A percentile compares a stretch with the other conserved stretches of the same genome.
Conservation (phyloP, 2,888 invertebrate species). For the Eulithis prunata region DNA sequence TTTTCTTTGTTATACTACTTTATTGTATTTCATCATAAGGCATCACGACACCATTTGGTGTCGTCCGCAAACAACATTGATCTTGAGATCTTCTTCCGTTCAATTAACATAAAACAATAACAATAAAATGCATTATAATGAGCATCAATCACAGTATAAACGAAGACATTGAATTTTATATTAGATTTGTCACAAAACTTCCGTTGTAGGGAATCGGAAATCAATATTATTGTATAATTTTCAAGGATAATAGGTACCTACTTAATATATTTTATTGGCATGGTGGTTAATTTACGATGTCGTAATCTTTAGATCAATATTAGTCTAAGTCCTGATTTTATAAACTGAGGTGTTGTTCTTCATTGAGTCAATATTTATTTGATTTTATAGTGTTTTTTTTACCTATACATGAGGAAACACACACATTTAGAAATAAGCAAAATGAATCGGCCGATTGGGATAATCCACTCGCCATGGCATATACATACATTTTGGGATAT, state of each 20-base stretch:
- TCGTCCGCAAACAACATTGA: conserved; percentile 17
- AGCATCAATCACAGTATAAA: conserved; percentile 26
- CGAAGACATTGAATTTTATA: conserved; percentile 39
- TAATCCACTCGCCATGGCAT: too few relatives aligned
- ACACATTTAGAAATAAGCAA: too few relatives aligned
- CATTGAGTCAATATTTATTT: too few relatives aligned
- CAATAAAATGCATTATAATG: conserved; percentile 29
- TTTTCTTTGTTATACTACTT: too few relatives aligned
- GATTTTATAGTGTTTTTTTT: too few relatives aligned
- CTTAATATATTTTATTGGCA: conserved; percentile 21
- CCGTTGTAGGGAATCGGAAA: conserved; percentile 35
- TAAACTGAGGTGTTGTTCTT: too few relatives aligned
- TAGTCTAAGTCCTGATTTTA: too few relatives aligned
- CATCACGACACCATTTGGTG: neutral
- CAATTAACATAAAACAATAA: conserved; percentile 35
- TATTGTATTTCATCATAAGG: too few relatives aligned
- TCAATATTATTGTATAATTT: conserved; percentile 6
- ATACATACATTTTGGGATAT: too few relatives aligned
- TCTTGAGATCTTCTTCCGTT: conserved; percentile 39
- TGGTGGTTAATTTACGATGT: conserved; percentile 19
- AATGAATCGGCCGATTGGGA: too few relatives aligned
- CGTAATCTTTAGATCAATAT: neutral
- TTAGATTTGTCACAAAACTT: conserved; percentile 29
- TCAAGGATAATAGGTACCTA: conserved; percentile 22
- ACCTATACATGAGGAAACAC: too few relatives aligned